These are phyloP conservation scores for Lissocephala sabroskyi DNA, from an alignment of 2,888 invertebrate species.

Conservation along the genomic window DNA sequence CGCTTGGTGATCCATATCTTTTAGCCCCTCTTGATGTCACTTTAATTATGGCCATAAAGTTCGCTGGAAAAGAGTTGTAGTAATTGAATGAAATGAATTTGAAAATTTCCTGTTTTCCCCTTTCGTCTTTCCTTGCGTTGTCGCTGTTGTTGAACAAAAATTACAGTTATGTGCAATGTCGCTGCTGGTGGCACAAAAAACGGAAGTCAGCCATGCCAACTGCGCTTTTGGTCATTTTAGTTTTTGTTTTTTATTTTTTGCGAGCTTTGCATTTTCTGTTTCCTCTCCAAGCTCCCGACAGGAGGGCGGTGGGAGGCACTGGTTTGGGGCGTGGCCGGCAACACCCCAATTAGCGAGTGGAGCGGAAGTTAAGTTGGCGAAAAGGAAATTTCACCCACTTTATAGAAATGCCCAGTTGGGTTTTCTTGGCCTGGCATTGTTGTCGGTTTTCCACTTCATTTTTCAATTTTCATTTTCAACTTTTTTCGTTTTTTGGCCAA, in stretches of 20 bases:
- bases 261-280: constrained; percentile 12
- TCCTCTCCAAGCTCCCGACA: constrained; percentile 26
- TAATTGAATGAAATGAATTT: constrained; percentile 1
- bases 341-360: constrained; percentile 33
- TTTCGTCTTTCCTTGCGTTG: constrained; percentile 5
- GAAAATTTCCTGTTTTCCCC: constrained; percentile 16
- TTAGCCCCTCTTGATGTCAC: constrained; percentile 2
- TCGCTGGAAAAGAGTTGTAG: neutral
- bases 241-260: constrained; percentile 12
- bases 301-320: neutral
- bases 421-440: neutral
- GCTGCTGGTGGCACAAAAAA: too few relatives aligned
- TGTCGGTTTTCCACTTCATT: constrained; percentile 24
- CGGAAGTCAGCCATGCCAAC: constrained; percentile 47
- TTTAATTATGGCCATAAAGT: constrained; percentile 1
- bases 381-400: constrained; percentile 42
- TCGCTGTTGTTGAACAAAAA: constrained; percentile 29
- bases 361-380: constrained; percentile 35
- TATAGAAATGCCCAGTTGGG: constrained; percentile 1
- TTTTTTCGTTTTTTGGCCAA: constrained; percentile 30
- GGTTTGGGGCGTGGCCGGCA: neutral
- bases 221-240: constrained; percentile 33
- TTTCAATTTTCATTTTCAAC: constrained; percentile 36
- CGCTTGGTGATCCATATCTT: neutral
- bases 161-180: constrained; percentile 34